Percentiles rank a stretch among this genome's conserved stretches.
Evolutionary conservation across 2,797 vertebrate genomes (phyloP).

Genomic region (Chelon auratus): DNA sequence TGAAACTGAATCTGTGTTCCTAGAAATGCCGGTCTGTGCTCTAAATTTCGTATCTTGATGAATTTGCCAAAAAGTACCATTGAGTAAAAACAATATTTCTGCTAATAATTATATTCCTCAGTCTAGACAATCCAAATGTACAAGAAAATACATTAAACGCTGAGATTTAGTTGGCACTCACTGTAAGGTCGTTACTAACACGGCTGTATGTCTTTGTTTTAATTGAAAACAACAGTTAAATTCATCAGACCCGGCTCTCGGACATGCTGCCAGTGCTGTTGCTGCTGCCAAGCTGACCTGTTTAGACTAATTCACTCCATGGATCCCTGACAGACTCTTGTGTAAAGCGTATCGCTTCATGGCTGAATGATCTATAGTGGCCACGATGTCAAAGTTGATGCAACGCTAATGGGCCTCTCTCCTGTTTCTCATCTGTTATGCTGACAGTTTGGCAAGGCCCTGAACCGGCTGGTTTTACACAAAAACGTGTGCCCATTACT

Average conservation of each 20-base stretch:
- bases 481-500: constrained; percentile 42
- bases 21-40: neutral
- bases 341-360: constrained; percentile 57
- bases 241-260: constrained; percentile 35
- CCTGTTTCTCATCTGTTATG: constrained; percentile 48
- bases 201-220: constrained; percentile 10
- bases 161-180: neutral
- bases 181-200: no score
- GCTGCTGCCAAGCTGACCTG: constrained; percentile 59
- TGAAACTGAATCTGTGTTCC: neutral
- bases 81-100: neutral
- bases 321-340: constrained; percentile 53
- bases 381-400: constrained; percentile 45
- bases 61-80: neutral
- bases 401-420: constrained; percentile 42
- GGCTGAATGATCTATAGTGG: constrained; percentile 26
- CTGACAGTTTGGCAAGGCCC: constrained; percentile 38
- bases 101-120: constrained; percentile 4
- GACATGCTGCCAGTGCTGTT: constrained; percentile 14
- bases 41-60: neutral
- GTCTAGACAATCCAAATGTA: constrained; percentile 7
- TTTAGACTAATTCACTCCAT: constrained; percentile 58
- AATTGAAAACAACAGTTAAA: constrained; percentile 2
- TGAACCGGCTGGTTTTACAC: constrained; percentile 35
- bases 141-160: neutral